These are phyloP conservation scores for Agrotis segetum DNA, from an alignment of 2,888 invertebrate species.

Conservation along the genomic window DNA sequence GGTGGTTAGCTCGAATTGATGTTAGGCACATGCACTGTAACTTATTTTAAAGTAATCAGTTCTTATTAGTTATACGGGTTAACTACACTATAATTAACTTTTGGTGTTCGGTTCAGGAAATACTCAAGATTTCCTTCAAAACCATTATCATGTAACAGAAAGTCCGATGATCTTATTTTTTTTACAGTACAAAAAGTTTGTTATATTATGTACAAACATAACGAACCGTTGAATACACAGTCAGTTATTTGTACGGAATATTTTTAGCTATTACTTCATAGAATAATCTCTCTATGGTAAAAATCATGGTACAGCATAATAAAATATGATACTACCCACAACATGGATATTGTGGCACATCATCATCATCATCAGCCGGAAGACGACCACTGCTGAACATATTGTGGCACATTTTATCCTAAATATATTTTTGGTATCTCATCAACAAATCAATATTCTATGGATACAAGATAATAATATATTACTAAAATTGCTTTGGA, in stretches of 20 bases:
- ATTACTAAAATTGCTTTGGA: slow-evolving; percentile 25
- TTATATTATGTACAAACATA: slow-evolving; percentile 35
- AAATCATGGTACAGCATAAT: not conserved
- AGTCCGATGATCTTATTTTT: not conserved
- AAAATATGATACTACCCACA: slow-evolving; percentile 4
- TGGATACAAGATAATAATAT: slow-evolving; percentile 13
- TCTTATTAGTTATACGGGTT: slow-evolving; percentile 28
- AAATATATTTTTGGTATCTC: slow-evolving; percentile 12
- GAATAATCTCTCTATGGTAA: not conserved
- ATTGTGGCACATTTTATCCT: not conserved
- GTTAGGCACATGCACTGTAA: slow-evolving; percentile 33
- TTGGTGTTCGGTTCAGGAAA: slow-evolving; percentile 25
- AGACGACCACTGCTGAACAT: too few relatives aligned
- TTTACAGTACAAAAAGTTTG: slow-evolving; percentile 13
- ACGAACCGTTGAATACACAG: slow-evolving; percentile 40
- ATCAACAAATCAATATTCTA: slow-evolving; percentile 8
- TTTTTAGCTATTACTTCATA: not conserved
- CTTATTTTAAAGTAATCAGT: slow-evolving; percentile 27
- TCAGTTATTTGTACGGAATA: slow-evolving; percentile 21
- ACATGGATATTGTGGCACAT: slow-evolving; percentile 11
- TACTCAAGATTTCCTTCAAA: not conserved
- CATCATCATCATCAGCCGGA: too few relatives aligned
- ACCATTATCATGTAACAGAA: not conserved
- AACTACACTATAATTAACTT: slow-evolving; percentile 26
- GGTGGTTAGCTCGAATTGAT: slow-evolving; percentile 3